Evolutionary conservation across 2,113 vertebrate genomes (phyloP).

Genomic region (Garra rufa): DNA sequence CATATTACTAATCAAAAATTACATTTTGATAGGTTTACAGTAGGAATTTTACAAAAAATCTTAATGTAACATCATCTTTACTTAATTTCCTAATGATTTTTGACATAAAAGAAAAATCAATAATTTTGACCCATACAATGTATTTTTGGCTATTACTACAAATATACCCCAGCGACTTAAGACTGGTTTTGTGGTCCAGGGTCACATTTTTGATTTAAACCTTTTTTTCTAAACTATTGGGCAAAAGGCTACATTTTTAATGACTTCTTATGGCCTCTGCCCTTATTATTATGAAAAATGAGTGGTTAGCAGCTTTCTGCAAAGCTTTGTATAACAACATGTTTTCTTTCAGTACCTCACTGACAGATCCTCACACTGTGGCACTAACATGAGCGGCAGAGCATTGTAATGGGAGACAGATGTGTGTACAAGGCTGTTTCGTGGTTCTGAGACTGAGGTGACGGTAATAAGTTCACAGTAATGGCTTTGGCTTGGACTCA

Average conservation of each 20-base stretch:
- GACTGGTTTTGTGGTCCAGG: too few species aligned
- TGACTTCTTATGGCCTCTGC: neutral
- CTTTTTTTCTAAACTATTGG: neutral
- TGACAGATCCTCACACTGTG: constrained; percentile 39
- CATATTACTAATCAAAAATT: too few species aligned
- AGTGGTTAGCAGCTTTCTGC: constrained; percentile 28
- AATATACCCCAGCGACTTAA: too few species aligned
- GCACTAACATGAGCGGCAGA: constrained; percentile 44
- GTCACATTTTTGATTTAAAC: too few species aligned
- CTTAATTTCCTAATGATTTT: too few species aligned
- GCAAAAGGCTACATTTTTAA: neutral
- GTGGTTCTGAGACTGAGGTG: constrained; percentile 41
- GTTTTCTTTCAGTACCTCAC: constrained; percentile 35
- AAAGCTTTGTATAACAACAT: constrained; percentile 33
- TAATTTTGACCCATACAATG: too few species aligned
- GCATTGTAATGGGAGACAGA: constrained; percentile 39
- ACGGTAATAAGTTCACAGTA: constrained; percentile 55
- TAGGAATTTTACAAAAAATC: too few species aligned
- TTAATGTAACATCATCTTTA: too few species aligned
- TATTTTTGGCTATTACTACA: too few species aligned
- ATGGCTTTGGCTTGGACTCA: constrained; percentile 73
- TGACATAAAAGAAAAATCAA: too few species aligned
- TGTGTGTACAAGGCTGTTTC: constrained; percentile 46
- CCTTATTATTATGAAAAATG: constrained; percentile 30
- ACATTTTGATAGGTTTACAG: too few species aligned